Evolutionary conservation across 2,888 invertebrate species (phyloP), one percentile per base, ranked within the genome.

Genomic region (Cylindroiulus punctatus): DNA sequence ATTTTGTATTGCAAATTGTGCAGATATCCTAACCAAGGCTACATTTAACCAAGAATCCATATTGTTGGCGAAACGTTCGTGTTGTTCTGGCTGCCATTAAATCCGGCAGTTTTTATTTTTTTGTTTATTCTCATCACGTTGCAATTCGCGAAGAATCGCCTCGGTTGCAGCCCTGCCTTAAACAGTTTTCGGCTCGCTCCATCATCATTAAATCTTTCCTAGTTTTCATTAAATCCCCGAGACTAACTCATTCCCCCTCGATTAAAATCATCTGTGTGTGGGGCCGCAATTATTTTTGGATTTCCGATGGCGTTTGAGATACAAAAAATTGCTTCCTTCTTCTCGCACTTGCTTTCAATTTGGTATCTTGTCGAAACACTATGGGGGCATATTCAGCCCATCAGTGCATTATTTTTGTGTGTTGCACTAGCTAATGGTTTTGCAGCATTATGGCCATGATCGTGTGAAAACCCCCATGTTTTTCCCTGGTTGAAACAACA

Each of bases 191-290:
- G 0, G 22, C 26, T 65, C 65, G 65, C 65, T 65, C 65, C 65
- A 65, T 65, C 65, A 65, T 65, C 65, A 65, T 65, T 26, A 65
- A 65, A 65, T 65, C 65, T 65, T 65, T 65, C 65, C 19, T 65
- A 26, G 26, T 22, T 65, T 65, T 65, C n/a, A 57, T 57, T 57
- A 57, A 57, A 57, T 57, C 52, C 52, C 52, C 52, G 19, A 57
- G 19, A 2, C 52, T 57, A 57, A 57, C 52, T 65, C 65, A 65
- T 65, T 65, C 65, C 65, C 65, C 22, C 65, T 65, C 65, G 65
- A 65, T 65, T 65, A 65, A 65, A 65, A 65, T 65, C 65, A 65
- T 65, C 65, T 26, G 65, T 26, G 65, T 26, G 26, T 14, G 44
- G 47, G 5, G 5, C 26, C 5, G 65, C 65, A 65, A 65, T 65